Evolutionary conservation across 2,113 vertebrate genomes (phyloP), one percentile per base, ranked within the genome.

Genomic region (Rynchops niger): DNA sequence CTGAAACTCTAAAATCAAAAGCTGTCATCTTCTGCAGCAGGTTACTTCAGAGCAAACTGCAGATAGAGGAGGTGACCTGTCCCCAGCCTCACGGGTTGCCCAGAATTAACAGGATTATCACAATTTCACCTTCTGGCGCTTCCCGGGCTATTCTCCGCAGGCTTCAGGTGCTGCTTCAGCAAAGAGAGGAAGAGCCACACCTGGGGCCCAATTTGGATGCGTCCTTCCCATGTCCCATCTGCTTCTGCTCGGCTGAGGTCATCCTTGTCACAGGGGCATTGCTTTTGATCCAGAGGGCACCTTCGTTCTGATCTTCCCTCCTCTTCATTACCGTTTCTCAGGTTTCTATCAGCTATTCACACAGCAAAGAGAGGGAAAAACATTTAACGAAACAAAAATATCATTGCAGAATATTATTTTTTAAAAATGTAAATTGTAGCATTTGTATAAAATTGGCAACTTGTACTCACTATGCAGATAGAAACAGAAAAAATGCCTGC

Each of bases 311-410:
- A 96, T 98, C 96, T 99, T 99, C 93, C 99, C 98, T 96, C 99
- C 99, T 90, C 99, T 98, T 96, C 98, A 98, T 90, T 98, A 98
- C 82, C 98, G 98, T 84, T 99, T 99, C 95, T 99, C 98, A 91
- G 98, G 97, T 94, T 99, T 99, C 40, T n/a, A 98, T 95, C 79
- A 98, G 91, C 98, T 99, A 94, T 34, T 89, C 77, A 49, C 22
- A 50, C 91, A 83, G 66, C 43, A 49, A 66, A 86, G 69, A 70
- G 62, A 55, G 47, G 43, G 11, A 52, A 49, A 79, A 73, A n/a
- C 7, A 3, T 5, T 7, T 29, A 43, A 49, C 16, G 29, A 25
- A 32, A 27, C 12, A 29, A 45, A 38, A 52, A 26, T 9, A 29
- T 22, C 9, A 11, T 38, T 1, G 1, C 23, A 53, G 38, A 49